phyloP scores from a whole-genome alignment of 2,113 vertebrate species.

The Urocolius indicus region DNA sequence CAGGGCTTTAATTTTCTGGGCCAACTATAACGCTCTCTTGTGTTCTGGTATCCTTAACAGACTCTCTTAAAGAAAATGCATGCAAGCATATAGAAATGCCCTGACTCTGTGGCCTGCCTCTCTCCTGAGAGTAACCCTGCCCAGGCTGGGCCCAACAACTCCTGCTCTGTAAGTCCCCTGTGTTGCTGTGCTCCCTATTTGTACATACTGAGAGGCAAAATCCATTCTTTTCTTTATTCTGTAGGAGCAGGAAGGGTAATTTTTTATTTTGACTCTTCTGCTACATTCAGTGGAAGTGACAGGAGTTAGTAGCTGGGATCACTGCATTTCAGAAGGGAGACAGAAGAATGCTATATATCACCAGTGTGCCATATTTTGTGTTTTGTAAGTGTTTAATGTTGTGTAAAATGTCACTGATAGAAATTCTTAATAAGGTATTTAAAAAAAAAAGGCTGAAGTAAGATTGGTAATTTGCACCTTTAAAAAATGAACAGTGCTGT shows the following conservation, averaged over 20 bases:
- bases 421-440: constrained; percentile 59
- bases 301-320: not conserved
- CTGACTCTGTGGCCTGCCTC: not conserved
- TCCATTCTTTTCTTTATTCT: not conserved
- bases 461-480: constrained; percentile 77
- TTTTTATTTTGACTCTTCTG: not conserved
- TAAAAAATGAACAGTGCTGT: constrained; percentile 71
- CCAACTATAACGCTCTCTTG: not conserved
- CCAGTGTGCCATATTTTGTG: not conserved
- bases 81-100: not conserved
- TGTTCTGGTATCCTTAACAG: not conserved
- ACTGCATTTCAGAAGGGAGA: not conserved
- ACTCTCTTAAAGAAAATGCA: not conserved
- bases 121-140: not conserved
- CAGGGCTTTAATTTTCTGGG: not conserved
- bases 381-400: constrained; percentile 65
- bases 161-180: not conserved
- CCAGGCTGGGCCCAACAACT: not conserved
- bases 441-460: constrained; percentile 65
- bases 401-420: constrained; percentile 54
- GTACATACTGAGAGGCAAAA: not conserved
- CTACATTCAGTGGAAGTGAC: not conserved
- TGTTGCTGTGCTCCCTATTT: not conserved
- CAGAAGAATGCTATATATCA: not conserved
- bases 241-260: not conserved